These are phyloP conservation scores for Trilocha varians DNA, from an alignment of 2,888 invertebrate species.

Conservation along the genomic window DNA sequence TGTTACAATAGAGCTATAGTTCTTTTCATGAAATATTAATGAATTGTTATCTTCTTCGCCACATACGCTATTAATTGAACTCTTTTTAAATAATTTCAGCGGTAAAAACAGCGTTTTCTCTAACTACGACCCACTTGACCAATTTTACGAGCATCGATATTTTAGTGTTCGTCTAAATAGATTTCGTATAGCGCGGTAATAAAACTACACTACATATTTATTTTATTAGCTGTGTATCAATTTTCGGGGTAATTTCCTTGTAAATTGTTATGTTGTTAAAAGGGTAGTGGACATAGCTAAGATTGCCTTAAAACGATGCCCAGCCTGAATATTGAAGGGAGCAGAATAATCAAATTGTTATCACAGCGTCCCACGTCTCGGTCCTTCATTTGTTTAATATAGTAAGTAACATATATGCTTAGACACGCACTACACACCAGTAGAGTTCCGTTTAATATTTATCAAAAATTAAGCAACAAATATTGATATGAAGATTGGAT, in stretches of 20 bases:
- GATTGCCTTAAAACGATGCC: slow-evolving; percentile 36
- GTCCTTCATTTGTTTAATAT: slow-evolving; percentile 29
- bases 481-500: no score
- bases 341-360: slow-evolving; percentile 52
- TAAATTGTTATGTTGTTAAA: slow-evolving; percentile 44
- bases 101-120: no score
- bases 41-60: no score
- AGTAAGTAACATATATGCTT: slow-evolving; percentile 33
- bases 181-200: slow-evolving; percentile 5
- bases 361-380: slow-evolving; percentile 35
- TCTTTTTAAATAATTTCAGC: no score
- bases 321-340: slow-evolving; percentile 22
- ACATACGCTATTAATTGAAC: no score
- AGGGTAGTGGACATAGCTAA: slow-evolving; percentile 39
- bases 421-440: slow-evolving; percentile 25
- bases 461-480: not conserved
- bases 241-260: slow-evolving; percentile 37
- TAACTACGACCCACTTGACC: no score
- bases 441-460: not conserved
- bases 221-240: slow-evolving; percentile 19
- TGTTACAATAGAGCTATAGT: no score
- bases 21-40: no score
- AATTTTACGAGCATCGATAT: slow-evolving; percentile 24
- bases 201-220: slow-evolving; percentile 5
- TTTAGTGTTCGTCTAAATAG: slow-evolving; percentile 11